Conservation (phyloP, 1,140 invertebrate species). For the Antheraea pernyi region DNA sequence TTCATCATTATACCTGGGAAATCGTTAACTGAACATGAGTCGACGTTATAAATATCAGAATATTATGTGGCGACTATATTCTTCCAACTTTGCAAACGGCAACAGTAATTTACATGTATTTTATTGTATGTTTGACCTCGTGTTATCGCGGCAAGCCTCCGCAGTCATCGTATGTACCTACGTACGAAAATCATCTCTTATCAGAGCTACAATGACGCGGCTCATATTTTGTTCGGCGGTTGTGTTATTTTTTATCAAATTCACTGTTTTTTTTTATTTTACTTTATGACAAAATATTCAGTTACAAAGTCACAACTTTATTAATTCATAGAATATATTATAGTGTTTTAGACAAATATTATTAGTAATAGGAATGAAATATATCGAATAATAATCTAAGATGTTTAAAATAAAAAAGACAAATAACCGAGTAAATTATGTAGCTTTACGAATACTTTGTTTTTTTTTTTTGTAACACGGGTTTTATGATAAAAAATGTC, state of each 20-base stretch:
- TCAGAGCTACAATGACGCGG: constrained; percentile 17
- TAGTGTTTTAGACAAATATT: too few relatives aligned
- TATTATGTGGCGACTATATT: neutral
- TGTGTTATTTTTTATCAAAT: neutral
- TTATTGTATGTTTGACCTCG: constrained; percentile 62
- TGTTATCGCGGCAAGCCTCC: constrained; percentile 63
- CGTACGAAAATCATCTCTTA: constrained; percentile 45
- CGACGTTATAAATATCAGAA: neutral
- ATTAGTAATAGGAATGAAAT: too few relatives aligned
- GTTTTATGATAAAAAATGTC: too few relatives aligned
- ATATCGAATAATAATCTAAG: too few relatives aligned
- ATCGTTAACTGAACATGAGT: neutral
- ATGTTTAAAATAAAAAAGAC: too few relatives aligned
- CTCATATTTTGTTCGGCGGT: neutral
- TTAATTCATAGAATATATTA: too few relatives aligned
- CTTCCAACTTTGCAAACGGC: neutral
- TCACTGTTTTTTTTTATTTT: neutral
- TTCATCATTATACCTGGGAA: neutral
- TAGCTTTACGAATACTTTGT: too few relatives aligned
- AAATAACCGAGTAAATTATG: too few relatives aligned
- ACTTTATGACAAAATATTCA: neutral
- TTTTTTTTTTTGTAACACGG: too few relatives aligned
- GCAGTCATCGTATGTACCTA: constrained; percentile 33
- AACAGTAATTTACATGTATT: constrained; percentile 15
- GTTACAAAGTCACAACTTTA: neutral